Conservation (phyloP, 2,888 invertebrate genomes). For the Mycogona germanica region DNA sequence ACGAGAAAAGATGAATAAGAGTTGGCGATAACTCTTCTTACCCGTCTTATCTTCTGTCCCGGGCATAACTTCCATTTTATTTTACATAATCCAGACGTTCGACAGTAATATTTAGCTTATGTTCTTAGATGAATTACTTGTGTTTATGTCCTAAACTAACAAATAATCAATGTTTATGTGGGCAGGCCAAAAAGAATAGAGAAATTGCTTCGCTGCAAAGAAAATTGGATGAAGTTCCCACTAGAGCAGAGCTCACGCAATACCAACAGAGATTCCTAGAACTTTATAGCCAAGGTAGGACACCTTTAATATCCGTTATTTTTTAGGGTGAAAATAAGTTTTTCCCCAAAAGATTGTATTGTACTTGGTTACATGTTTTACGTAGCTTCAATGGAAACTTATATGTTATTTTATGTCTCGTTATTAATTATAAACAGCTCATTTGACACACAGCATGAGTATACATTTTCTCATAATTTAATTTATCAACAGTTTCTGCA, state of each 20-base stretch:
- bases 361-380: no score
- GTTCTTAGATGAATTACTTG: background rate
- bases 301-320: constrained; percentile 21
- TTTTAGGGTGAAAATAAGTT: no score
- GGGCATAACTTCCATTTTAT: no score
- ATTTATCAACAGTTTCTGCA: constrained; percentile 70
- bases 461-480: background rate
- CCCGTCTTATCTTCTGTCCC: no score
- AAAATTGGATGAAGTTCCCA: constrained; percentile 84
- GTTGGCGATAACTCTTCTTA: no score
- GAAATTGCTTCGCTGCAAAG: constrained; percentile 66
- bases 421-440: no score
- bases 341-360: no score
- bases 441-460: background rate
- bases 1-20: no score
- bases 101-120: background rate
- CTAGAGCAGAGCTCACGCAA: constrained; percentile 82
- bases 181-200: constrained; percentile 57
- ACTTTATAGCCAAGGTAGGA: constrained; percentile 63
- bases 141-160: background rate
- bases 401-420: no score
- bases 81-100: background rate
- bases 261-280: constrained; percentile 94
- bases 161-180: background rate
- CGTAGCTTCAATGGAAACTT: no score